phyloP scores from a whole-genome alignment of 2,888 invertebrate species.

The Cremastinae sp. region DNA sequence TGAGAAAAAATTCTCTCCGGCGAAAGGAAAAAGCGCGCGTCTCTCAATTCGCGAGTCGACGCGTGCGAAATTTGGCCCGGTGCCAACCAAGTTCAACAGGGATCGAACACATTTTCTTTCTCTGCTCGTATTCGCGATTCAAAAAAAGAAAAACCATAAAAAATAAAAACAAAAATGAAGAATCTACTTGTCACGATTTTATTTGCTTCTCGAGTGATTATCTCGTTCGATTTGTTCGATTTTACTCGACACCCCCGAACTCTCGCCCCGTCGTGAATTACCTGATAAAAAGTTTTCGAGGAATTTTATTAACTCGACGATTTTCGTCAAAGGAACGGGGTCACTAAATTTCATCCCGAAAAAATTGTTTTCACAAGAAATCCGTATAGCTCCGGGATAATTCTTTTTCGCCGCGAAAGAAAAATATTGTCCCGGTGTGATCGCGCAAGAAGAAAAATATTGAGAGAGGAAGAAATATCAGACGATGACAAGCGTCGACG shows the following conservation, averaged over 20 bases:
- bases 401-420: too few relatives aligned
- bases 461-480: slow-evolving; percentile 13
- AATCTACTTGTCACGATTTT: too few relatives aligned
- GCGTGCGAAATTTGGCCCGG: slow-evolving; percentile 12
- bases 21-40: not conserved
- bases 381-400: too few relatives aligned
- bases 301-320: too few relatives aligned
- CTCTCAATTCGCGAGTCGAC: slow-evolving; percentile 28
- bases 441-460: slow-evolving; percentile 15
- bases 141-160: too few relatives aligned
- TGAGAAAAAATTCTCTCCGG: slow-evolving; percentile 27
- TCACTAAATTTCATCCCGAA: too few relatives aligned
- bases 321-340: too few relatives aligned
- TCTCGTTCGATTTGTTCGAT: not conserved
- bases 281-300: too few relatives aligned
- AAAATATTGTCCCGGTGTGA: slow-evolving; percentile 19
- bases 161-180: too few relatives aligned
- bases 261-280: too few relatives aligned
- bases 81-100: slow-evolving; percentile 41
- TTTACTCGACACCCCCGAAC: not conserved
- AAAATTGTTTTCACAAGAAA: too few relatives aligned
- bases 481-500: slow-evolving; percentile 11
- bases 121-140: slow-evolving; percentile 10
- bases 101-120: slow-evolving; percentile 41
- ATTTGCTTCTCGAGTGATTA: not conserved